Evolutionary conservation across 2,113 vertebrate species (phyloP).

Genomic region (Laticauda laticaudata): DNA sequence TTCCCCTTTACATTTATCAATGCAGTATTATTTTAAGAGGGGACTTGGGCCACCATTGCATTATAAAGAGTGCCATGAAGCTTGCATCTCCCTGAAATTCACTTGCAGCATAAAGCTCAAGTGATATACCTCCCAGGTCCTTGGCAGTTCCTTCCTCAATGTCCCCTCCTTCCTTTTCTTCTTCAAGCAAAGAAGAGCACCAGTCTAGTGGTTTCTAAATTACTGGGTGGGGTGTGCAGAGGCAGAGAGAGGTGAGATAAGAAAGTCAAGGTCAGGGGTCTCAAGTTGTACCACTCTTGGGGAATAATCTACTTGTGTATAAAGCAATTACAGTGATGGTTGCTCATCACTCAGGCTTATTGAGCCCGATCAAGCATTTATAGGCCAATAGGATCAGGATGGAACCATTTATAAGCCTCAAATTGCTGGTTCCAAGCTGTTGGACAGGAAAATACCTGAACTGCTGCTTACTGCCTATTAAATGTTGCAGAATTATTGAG

Average conservation of each 20-base stretch:
- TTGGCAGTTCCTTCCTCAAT: not conserved
- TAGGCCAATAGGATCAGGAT: slow-evolving; percentile 4
- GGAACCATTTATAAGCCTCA: slow-evolving; percentile 22
- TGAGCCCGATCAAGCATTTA: not conserved
- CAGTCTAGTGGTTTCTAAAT: not conserved
- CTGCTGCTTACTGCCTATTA: slow-evolving; percentile 15
- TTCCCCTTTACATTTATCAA: not conserved
- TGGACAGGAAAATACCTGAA: slow-evolving; percentile 37
- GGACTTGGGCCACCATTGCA: not conserved
- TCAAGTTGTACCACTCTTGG: not conserved
- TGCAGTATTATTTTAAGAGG: not conserved
- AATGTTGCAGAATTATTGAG: not conserved
- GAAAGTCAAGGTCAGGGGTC: not conserved
- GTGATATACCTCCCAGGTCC: not conserved
- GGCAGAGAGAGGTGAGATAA: not conserved
- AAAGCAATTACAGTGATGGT: not conserved
- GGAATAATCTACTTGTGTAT: not conserved
- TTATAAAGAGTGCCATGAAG: not conserved
- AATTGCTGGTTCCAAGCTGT: slow-evolving; percentile 26
- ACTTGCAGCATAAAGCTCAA: not conserved
- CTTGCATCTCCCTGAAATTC: not conserved
- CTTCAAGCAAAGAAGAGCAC: not conserved
- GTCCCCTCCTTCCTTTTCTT: not conserved
- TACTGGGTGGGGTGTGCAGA: not conserved
- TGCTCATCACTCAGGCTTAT: slow-evolving; percentile 13